These are phyloP conservation scores for Crambe crambe DNA, from an alignment of 37 sponge, comb jelly and placozoan species.

Conservation along the genomic window DNA sequence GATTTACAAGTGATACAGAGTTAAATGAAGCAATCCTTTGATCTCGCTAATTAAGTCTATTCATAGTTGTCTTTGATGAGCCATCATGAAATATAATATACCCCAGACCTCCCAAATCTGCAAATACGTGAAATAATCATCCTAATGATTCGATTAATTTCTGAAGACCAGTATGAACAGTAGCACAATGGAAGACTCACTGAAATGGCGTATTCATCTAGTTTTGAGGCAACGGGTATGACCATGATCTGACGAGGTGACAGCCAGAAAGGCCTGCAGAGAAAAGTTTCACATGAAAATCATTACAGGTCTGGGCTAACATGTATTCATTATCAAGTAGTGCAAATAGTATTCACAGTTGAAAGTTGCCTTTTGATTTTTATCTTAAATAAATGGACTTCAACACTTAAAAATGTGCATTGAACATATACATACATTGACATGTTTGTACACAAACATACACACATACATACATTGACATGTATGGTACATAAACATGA, in stretches of 20 bases:
- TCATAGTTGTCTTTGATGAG: background rate
- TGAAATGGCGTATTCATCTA: conserved; percentile 82
- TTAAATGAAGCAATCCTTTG: too few species aligned
- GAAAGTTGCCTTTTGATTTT: too few species aligned
- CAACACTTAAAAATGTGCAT: too few species aligned
- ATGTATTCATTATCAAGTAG: too few species aligned
- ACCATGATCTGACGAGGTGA: conserved; percentile 94
- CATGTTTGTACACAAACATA: too few species aligned
- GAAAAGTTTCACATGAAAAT: background rate
- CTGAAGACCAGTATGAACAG: background rate
- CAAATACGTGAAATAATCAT: background rate
- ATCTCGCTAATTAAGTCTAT: background rate
- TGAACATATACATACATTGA: too few species aligned
- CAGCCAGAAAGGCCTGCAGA: conserved; percentile 95
- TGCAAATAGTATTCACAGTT: too few species aligned
- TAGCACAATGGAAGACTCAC: conserved; percentile 24
- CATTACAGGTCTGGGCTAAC: too few species aligned
- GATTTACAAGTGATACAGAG: too few species aligned
- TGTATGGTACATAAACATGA: too few species aligned
- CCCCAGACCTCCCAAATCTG: background rate
- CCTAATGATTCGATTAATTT: background rate
- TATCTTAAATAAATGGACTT: too few species aligned
- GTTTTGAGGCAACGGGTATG: conserved; percentile 87
- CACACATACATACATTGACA: too few species aligned
- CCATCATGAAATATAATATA: background rate